Percentiles rank a stretch among this genome's conserved stretches.
These are phyloP conservation scores for Brachionus asplanchnoidis DNA, from an alignment of 1,140 invertebrate species.

Conservation along the genomic window DNA sequence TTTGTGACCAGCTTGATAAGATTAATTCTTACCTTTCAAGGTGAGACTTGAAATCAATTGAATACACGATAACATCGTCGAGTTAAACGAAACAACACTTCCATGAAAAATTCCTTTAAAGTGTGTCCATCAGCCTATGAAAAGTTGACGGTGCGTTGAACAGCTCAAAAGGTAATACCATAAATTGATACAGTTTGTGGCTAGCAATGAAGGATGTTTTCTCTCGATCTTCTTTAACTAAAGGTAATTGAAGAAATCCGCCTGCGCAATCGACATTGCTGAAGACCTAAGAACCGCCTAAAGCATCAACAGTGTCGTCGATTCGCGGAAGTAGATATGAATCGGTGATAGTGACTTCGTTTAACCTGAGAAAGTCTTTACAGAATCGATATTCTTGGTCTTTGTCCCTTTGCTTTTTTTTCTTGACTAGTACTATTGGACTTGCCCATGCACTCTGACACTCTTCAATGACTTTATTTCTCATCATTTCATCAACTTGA, in stretches of 20 bases:
- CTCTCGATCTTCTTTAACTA: neutral
- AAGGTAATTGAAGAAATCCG: neutral
- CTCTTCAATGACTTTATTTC: neutral
- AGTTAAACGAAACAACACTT: conserved; percentile 7
- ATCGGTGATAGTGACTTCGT: neutral
- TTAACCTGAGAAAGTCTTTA: neutral
- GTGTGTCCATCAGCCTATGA: conserved; percentile 48
- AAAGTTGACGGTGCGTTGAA: conserved; percentile 47
- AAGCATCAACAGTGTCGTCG: neutral
- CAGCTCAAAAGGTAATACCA: conserved; percentile 44
- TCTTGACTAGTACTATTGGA: neutral
- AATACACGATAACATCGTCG: conserved; percentile 31
- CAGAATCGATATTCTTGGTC: conserved; percentile 45
- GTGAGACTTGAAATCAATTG: neutral
- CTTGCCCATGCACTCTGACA: neutral
- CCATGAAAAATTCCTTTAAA: conserved; percentile 42
- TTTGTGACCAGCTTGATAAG: conserved; percentile 41
- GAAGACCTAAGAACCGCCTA: neutral
- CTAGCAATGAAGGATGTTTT: conserved; percentile 41
- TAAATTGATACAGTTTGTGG: conserved; percentile 23
- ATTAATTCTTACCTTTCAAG: neutral
- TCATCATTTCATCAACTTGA: neutral
- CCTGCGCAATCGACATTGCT: neutral
- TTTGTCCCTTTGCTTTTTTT: neutral
- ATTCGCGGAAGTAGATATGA: neutral